Evolutionary conservation across 2,113 vertebrate genomes (phyloP), one percentile per base, ranked within the genome.

Genomic region (Thalassoma bifasciatum): DNA sequence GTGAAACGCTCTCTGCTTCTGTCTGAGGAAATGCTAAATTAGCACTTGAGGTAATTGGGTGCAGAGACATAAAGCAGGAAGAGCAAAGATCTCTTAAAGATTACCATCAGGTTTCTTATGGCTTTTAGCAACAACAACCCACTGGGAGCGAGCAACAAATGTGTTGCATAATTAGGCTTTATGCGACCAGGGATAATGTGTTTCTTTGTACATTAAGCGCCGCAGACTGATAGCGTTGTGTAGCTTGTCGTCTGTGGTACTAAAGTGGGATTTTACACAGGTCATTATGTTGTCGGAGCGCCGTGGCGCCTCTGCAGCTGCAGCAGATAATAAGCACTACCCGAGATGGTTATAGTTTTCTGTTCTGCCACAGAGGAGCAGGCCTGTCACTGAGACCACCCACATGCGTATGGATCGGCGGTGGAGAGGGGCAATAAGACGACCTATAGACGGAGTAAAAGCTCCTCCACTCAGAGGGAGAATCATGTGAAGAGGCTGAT

Each of bases 321-420:
- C 62, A 63, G 49, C 0, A 49, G 66, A 72, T 75, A 80, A 79
- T 42, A 68, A 78, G 58, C 66, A 13, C 21, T 0, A 38, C 8
- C 60, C 12, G 16, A 66, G 64, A 81, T 7, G 30, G 34, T 51
- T 71, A 46, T 13, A 40, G 42, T 67, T 58, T 56, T 10, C 61
- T 38, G 56, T 3, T 9, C 4, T 11, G 65, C 38, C 70, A 66
- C 66, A 34, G 9, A 74, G 49, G 54, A 67, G 24, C 8, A n/a
- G 54, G 7, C 2, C 38, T 30, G 54, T 69, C 56, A 40, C 40
- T 21, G 50, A 51, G 40, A 65, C 42, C 60, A 64, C 65, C 75
- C 38, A 42, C 68, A 57, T 21, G 24, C 30, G 22, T 30, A 46
- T 37, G 53, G 54, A 73, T 53, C 66, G 50, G 24, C 0, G 37